These are phyloP conservation scores for Archocentrus centrarchus DNA, from an alignment of 2,113 vertebrate genomes.

Conservation along the genomic window DNA sequence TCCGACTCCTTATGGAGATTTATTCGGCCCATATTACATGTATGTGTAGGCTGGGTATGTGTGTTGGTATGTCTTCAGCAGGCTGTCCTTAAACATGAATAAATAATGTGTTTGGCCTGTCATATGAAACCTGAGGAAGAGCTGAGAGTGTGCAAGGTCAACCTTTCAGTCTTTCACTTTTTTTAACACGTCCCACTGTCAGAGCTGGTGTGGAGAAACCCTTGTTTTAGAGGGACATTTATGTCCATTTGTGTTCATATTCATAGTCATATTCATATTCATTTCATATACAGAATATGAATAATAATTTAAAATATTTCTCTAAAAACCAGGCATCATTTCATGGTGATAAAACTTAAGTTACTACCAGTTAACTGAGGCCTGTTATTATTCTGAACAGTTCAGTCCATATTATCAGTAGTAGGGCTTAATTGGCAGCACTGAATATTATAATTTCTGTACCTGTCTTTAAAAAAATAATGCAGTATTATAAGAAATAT, in stretches of 20 bases:
- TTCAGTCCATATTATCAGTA: background rate
- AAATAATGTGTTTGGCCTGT: slow-evolving; percentile 61
- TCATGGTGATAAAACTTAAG: background rate
- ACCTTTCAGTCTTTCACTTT: slow-evolving; percentile 51
- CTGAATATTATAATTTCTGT: background rate
- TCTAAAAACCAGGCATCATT: background rate
- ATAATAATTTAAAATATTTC: background rate
- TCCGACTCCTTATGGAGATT: slow-evolving; percentile 66
- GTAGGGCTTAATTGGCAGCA: background rate
- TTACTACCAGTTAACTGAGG: background rate
- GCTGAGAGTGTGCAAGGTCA: slow-evolving; percentile 54
- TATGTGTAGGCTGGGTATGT: slow-evolving; percentile 19
- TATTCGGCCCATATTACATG: slow-evolving; percentile 52
- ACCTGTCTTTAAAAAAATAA: too few relatives aligned
- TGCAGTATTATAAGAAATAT: background rate
- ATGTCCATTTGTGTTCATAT: slow-evolving; percentile 10
- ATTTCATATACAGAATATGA: background rate
- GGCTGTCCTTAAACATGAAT: slow-evolving; percentile 67
- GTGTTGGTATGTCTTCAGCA: slow-evolving; percentile 32
- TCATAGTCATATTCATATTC: too few relatives aligned
- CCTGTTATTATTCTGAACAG: background rate
- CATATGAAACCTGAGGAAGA: slow-evolving; percentile 60
- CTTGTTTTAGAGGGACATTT: slow-evolving; percentile 2
- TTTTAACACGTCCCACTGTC: slow-evolving; percentile 23
- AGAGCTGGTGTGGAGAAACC: background rate